Evolutionary conservation across 1,140 invertebrate genomes (phyloP).

Genomic region (Ectropis grisescens): DNA sequence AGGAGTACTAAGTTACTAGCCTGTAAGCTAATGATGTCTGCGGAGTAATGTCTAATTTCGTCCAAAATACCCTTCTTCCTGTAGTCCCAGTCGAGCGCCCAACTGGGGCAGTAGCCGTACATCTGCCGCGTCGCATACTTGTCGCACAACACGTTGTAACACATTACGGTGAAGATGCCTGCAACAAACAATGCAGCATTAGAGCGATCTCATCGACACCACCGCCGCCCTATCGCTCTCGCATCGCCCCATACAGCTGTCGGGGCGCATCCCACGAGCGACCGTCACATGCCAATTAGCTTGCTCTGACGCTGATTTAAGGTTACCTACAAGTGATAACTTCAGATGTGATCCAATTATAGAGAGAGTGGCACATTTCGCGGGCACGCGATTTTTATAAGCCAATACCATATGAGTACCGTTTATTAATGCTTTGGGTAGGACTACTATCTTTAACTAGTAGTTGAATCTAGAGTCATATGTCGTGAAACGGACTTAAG

Average conservation of each 20-base stretch:
- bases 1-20: constrained; percentile 17
- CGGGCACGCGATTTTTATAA: constrained; percentile 37
- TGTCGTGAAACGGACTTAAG: too few relatives aligned
- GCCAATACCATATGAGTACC: too few relatives aligned
- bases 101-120: constrained; percentile 97
- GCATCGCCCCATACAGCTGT: constrained; percentile 18
- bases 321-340: too few relatives aligned
- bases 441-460: too few relatives aligned
- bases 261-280: constrained; percentile 19
- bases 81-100: constrained; percentile 99
- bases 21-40: constrained; percentile 95
- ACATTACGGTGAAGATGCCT: constrained; percentile 99
- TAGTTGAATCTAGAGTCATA: too few relatives aligned
- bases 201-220: background rate
- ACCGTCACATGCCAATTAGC: constrained; percentile 31
- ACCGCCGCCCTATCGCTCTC: constrained; percentile 1
- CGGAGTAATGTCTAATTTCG: constrained; percentile 96
- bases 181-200: constrained; percentile 26
- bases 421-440: too few relatives aligned
- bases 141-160: constrained; percentile 99
- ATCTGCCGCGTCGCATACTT: constrained; percentile 98
- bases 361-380: too few relatives aligned
- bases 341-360: too few relatives aligned
- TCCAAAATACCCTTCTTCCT: constrained; percentile 97
- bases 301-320: constrained; percentile 14